Evolutionary conservation across 2,888 invertebrate species (phyloP).

Genomic region (Poecilobothrus nobilitatus): DNA sequence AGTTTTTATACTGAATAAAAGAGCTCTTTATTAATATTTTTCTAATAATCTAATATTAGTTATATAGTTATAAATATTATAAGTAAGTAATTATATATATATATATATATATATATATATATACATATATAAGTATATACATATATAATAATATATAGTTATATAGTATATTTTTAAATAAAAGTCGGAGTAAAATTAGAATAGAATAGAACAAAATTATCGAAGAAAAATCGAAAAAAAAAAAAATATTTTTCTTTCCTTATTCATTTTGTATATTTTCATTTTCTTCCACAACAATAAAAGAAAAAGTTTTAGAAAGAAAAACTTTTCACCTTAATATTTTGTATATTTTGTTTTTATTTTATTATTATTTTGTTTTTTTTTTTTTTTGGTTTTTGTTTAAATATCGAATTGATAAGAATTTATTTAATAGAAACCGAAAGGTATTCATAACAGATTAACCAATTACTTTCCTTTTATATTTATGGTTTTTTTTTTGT

Average conservation of each 20-base stretch:
- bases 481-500: neutral
- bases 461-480: neutral
- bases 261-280: no score
- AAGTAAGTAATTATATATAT: neutral
- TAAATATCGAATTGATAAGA: neutral
- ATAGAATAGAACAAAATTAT: no score
- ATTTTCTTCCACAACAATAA: neutral
- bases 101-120: neutral
- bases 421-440: neutral
- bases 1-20: neutral
- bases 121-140: no score
- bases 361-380: no score
- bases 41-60: no score
- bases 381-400: no score
- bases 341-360: no score
- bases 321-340: neutral
- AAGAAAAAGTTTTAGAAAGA: neutral
- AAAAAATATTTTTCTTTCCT: no score
- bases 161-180: no score
- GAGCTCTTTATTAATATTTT: neutral
- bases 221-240: no score
- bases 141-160: no score
- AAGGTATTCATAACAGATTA: constrained; percentile 3
- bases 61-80: neutral
- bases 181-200: no score